These are phyloP conservation scores for Psilopsiagon aymara DNA, from an alignment of 2,113 vertebrate genomes.

Conservation along the genomic window DNA sequence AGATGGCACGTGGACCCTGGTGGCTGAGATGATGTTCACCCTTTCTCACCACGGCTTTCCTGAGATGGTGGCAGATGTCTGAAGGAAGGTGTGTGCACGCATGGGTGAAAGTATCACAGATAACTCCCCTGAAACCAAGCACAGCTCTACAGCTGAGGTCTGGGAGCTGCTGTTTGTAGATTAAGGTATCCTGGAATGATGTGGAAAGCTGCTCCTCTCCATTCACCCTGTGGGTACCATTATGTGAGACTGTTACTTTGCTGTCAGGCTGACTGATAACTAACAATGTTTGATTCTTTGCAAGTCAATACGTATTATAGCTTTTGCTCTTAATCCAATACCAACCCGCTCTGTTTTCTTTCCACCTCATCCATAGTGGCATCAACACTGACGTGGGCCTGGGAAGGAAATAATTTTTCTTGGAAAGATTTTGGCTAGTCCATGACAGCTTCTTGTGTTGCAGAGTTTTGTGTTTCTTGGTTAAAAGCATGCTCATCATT, in stretches of 20 bases:
- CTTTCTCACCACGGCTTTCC: background rate
- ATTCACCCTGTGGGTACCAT: background rate
- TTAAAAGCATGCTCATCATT: slow-evolving; percentile 43
- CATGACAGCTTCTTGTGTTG: slow-evolving; percentile 11
- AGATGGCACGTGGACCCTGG: background rate
- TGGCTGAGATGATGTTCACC: background rate
- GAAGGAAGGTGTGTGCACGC: background rate
- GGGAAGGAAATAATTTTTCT: slow-evolving; percentile 28
- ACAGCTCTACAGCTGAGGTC: background rate
- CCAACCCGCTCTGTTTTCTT: background rate
- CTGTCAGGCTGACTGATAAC: background rate
- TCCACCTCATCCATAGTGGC: background rate
- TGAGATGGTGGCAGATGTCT: background rate
- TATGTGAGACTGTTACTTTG: background rate
- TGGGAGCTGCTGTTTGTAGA: background rate
- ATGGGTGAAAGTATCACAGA: background rate
- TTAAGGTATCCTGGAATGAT: background rate
- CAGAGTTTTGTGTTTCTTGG: slow-evolving; percentile 40
- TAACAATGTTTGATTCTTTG: background rate
- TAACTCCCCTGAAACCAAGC: background rate
- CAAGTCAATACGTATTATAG: background rate
- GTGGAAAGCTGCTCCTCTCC: background rate
- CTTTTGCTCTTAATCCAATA: background rate
- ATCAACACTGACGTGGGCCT: background rate
- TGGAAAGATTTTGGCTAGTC: slow-evolving; percentile 43